Conservation (phyloP, 2,888 invertebrate species). For the Pelosia muscerda region DNA sequence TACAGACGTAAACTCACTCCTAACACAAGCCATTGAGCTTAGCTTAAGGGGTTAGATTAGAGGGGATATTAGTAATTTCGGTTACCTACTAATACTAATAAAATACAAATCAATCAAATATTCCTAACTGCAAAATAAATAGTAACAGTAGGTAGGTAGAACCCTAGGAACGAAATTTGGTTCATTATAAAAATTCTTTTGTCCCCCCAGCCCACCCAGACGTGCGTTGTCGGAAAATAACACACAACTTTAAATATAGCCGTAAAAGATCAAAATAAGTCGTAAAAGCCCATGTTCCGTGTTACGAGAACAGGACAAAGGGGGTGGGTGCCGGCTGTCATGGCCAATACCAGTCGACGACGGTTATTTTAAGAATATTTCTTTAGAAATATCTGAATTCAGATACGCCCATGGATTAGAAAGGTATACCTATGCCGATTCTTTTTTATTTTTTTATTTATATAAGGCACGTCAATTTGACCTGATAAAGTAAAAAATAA, state of each 20-base stretch:
- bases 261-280: conserved; percentile 64
- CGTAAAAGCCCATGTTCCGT: conserved; percentile 53
- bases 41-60: too few species aligned
- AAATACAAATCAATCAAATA: not conserved
- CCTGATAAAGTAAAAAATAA: too few species aligned
- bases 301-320: conserved; percentile 20
- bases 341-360: conserved; percentile 10
- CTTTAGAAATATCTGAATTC: not conserved
- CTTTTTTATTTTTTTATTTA: too few species aligned
- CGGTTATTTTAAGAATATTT: conserved; percentile 8
- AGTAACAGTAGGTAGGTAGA: conserved; percentile 1
- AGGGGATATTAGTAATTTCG: too few species aligned
- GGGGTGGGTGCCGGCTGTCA: conserved; percentile 3
- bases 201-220: conserved; percentile 50
- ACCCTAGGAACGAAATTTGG: conserved; percentile 40
- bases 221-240: conserved; percentile 30
- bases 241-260: conserved; percentile 58
- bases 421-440: too few species aligned
- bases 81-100: too few species aligned
- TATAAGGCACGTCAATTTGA: too few species aligned
- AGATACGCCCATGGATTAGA: not conserved
- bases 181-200: conserved; percentile 30
- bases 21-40: too few species aligned
- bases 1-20: too few species aligned
- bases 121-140: not conserved